phyloP scores from a whole-genome alignment of 1,140 invertebrate genomes.

The Dendrolimus punctatus region DNA sequence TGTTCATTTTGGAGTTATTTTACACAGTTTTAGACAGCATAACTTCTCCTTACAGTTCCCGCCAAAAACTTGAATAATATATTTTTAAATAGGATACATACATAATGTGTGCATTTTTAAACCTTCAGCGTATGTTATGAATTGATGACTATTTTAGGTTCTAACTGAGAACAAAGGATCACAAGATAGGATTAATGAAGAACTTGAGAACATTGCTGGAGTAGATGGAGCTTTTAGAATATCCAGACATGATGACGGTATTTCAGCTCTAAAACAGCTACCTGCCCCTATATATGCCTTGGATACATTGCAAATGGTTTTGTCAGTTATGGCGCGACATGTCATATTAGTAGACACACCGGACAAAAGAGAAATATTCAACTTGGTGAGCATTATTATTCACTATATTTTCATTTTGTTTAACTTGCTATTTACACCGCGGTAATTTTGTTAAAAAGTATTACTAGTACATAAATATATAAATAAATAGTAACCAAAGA shows the following conservation, averaged over 20 bases:
- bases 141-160: slow-evolving; percentile 18
- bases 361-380: slow-evolving; percentile 27
- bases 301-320: slow-evolving; percentile 33
- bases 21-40: no score
- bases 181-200: slow-evolving; percentile 34
- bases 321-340: slow-evolving; percentile 40
- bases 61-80: no score
- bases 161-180: slow-evolving; percentile 25
- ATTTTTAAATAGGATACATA: no score
- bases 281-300: slow-evolving; percentile 47
- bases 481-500: no score
- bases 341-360: slow-evolving; percentile 25
- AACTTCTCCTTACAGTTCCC: no score
- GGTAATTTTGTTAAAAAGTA: no score
- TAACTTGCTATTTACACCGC: no score
- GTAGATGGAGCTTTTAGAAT: slow-evolving; percentile 7
- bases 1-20: no score
- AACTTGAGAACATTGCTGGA: slow-evolving; percentile 38
- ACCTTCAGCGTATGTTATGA: not conserved
- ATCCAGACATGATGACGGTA: slow-evolving; percentile 27
- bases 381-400: slow-evolving; percentile 26
- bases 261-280: slow-evolving; percentile 38
- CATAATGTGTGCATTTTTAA: no score
- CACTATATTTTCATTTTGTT: no score
- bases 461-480: no score